Percentiles rank a stretch among this genome's conserved stretches.
Conservation (phyloP, 2,113 vertebrate genomes). For the Neotoma lepida region DNA sequence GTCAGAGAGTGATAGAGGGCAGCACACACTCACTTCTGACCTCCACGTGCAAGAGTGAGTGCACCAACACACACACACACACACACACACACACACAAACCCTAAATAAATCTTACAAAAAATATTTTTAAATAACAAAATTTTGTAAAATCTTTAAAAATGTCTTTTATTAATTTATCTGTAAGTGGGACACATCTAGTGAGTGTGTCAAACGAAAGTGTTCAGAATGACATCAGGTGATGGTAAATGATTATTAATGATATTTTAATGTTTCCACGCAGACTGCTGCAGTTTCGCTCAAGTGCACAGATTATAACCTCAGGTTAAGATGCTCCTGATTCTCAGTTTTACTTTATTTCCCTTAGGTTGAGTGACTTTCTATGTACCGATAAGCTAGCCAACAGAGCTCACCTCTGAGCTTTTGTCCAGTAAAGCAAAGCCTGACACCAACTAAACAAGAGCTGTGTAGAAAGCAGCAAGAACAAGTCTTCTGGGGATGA, state of each 20-base stretch:
- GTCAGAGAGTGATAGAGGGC: neutral
- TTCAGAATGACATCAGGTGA: neutral
- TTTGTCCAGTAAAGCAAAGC: neutral
- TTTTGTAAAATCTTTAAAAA: neutral
- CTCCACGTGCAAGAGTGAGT: neutral
- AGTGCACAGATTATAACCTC: neutral
- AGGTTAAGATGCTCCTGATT: neutral
- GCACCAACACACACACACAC: too few relatives aligned
- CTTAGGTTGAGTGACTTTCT: neutral
- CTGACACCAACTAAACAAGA: neutral
- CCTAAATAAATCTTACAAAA: neutral
- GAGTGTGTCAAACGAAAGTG: constrained; percentile 38
- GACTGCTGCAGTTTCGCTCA: neutral
- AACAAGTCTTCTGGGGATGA: neutral
- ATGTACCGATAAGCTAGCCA: neutral
- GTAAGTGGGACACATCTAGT: neutral
- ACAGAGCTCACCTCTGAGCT: neutral
- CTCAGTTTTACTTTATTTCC: constrained; percentile 20
- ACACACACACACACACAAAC: neutral
- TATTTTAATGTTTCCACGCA: neutral
- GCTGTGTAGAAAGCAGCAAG: neutral
- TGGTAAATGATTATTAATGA: neutral
- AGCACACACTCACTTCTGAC: neutral
- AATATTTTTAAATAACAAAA: neutral
- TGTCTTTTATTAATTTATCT: neutral